A percentile compares a stretch with the other conserved stretches of the same genome.
Evolutionary conservation across 2,797 vertebrate genomes (phyloP).

Genomic region (Parauchenoglanis ngamensis): DNA sequence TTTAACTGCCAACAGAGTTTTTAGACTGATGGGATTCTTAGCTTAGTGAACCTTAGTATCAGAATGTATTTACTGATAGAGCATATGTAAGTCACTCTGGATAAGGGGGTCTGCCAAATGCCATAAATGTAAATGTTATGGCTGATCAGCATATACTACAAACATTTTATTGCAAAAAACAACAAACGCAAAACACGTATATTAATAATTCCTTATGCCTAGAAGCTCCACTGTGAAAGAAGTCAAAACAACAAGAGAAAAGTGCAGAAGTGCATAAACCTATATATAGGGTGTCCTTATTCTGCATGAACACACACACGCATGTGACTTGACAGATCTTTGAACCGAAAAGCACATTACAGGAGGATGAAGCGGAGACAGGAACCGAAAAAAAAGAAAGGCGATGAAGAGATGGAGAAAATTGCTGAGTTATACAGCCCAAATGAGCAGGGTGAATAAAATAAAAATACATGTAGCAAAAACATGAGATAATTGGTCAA

Average conservation of each 20-base stretch:
- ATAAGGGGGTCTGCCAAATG: too few species aligned
- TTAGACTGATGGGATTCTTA: too few species aligned
- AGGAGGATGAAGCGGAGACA: background rate
- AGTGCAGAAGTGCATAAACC: background rate
- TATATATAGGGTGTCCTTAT: background rate
- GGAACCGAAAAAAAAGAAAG: background rate
- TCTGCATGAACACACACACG: constrained; percentile 16
- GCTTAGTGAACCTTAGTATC: too few species aligned
- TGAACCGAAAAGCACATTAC: background rate
- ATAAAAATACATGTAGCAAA: constrained; percentile 1
- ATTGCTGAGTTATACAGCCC: background rate
- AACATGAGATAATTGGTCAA: too few species aligned
- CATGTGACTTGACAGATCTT: background rate
- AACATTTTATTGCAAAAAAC: background rate
- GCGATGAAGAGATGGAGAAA: background rate
- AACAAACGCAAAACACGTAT: background rate
- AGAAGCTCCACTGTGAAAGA: background rate
- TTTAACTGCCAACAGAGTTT: too few species aligned
- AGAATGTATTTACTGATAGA: too few species aligned
- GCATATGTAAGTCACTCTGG: too few species aligned
- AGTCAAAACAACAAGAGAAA: background rate
- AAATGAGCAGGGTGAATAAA: background rate
- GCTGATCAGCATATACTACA: background rate
- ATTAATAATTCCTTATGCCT: background rate
- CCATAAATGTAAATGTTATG: too few species aligned